These are phyloP conservation scores for Rosalia funebris DNA, from an alignment of 2,888 invertebrate species.

Conservation along the genomic window DNA sequence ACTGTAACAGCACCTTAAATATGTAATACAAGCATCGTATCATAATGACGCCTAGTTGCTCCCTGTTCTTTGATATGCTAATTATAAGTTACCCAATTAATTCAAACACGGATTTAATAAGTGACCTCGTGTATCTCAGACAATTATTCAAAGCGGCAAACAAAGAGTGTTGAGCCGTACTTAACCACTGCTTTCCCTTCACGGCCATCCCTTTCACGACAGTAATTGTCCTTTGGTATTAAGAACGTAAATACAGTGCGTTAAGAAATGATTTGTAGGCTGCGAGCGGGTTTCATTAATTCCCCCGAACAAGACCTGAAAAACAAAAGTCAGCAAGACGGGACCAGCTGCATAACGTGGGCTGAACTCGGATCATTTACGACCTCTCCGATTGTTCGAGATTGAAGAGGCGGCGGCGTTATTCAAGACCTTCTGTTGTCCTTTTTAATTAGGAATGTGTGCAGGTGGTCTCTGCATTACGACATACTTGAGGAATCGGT, in stretches of 20 bases:
- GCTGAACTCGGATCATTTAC: slow-evolving; percentile 19
- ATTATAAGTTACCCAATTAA: too few species aligned
- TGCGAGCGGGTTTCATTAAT: slow-evolving; percentile 1
- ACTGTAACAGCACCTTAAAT: too few species aligned
- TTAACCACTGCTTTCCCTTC: too few species aligned
- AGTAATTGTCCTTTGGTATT: background rate
- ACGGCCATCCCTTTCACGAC: too few species aligned
- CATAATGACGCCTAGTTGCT: too few species aligned
- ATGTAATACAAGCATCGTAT: too few species aligned
- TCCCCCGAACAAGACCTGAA: background rate
- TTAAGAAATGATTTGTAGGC: background rate
- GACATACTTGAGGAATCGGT: background rate
- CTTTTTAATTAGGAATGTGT: slow-evolving; percentile 35
- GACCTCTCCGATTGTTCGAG: slow-evolving; percentile 36
- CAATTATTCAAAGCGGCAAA: too few species aligned
- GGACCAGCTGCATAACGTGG: background rate
- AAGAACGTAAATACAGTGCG: background rate
- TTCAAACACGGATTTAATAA: too few species aligned
- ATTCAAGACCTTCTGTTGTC: slow-evolving; percentile 39
- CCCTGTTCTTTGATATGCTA: too few species aligned
- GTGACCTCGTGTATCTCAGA: too few species aligned
- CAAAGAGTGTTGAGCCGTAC: too few species aligned
- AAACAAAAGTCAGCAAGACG: background rate
- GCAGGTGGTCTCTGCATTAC: slow-evolving; percentile 13
- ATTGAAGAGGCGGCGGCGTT: slow-evolving; percentile 40